Evolutionary conservation across 2,888 invertebrate species (phyloP).

Genomic region (Stegophylla sp.): DNA sequence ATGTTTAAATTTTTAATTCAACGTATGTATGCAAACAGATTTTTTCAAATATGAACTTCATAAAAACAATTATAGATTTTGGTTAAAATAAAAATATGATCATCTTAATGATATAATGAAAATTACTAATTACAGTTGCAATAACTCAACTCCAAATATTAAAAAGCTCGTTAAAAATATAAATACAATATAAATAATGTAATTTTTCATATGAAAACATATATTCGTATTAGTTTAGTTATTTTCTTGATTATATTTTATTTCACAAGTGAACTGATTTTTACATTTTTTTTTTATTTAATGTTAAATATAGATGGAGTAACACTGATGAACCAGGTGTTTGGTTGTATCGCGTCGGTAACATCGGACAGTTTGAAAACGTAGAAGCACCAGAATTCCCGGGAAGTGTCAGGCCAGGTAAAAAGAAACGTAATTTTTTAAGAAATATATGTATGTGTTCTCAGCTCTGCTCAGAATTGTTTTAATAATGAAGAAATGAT

Average conservation of each 20-base stretch:
- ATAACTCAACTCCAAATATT: too few species aligned
- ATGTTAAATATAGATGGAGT: slow-evolving; percentile 73
- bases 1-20: too few species aligned
- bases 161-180: too few species aligned
- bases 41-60: too few species aligned
- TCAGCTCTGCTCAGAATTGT: too few species aligned
- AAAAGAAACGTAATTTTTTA: not conserved
- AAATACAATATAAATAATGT: slow-evolving; percentile 64
- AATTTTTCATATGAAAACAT: not conserved
- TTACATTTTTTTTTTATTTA: too few species aligned
- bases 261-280: too few species aligned
- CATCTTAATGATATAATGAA: too few species aligned
- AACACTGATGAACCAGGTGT: slow-evolving; percentile 85
- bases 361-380: slow-evolving; percentile 70
- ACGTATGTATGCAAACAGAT: too few species aligned
- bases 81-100: too few species aligned
- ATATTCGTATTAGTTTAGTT: not conserved
- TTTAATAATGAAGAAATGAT: not conserved
- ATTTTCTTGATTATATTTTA: slow-evolving; percentile 9
- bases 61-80: too few species aligned
- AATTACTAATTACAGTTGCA: too few species aligned
- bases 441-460: not conserved
- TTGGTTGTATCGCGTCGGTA: slow-evolving; percentile 87
- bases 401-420: slow-evolving; percentile 39
- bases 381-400: slow-evolving; percentile 70